Evolutionary conservation across 2,113 vertebrate genomes (phyloP), one percentile per base, ranked within the genome.

Genomic region (Zosterops borbonicus): DNA sequence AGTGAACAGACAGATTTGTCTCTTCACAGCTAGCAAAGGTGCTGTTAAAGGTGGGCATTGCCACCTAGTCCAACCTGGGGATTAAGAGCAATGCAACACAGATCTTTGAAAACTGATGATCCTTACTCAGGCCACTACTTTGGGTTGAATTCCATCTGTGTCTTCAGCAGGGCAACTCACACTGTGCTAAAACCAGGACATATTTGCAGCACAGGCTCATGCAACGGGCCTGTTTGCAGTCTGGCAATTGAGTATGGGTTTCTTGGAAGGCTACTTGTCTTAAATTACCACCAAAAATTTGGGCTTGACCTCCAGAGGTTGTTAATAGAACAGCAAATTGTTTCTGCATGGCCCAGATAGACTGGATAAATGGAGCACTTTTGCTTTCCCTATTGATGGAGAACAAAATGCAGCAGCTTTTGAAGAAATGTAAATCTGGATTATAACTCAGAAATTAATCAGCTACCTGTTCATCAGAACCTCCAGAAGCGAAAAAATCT

Each of bases 401-500:
- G 60, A 94, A 52, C 24, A 78, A 91, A 91, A 58, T 4, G 11
- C n/a, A 78, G 27, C 19, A 89, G 19, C 22, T 94, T 65, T 83
- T 44, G 59, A 63, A 59, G 29, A 83, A 70, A 52, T 2, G 8
- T 46, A 24, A 59, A 76, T 80, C n/a, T 71, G 21, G 20, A 82
- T 75, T 37, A 4, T 27, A 80, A 76, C 22, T n/a, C 18, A 21
- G 27, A 62, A 86, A 60, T 16, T 1, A 39, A 29, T 29, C 50
- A 89, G 83, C 94, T 95, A 99, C 99, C 98, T 99, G 99, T 76
- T 99, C 99, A 95, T 99, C 99, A 70, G 99, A 98, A n/a, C 99
- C 98, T 81, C 99, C 99, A 50, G 99, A 99, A 31, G 99, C 98
- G 97, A 99, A 99, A 62, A 98, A 97, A 22, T 99, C 98, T 82